Percentiles rank a stretch among this genome's conserved stretches.
Conservation (phyloP, 1,140 invertebrate species). For the Drosophila sp. region DNA sequence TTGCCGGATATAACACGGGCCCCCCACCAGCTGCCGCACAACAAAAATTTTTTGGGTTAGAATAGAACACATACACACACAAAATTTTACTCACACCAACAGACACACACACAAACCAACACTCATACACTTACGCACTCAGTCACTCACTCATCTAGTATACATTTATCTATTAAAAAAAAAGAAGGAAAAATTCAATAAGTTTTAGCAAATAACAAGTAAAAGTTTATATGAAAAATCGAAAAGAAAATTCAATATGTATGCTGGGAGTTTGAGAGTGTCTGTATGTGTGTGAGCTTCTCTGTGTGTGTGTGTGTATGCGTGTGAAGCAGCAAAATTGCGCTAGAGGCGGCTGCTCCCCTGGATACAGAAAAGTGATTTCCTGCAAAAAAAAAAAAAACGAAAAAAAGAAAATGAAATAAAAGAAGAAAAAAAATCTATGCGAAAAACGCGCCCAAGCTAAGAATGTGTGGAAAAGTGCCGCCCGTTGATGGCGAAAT, state of each 20-base stretch:
- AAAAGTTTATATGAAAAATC: conserved; percentile 54
- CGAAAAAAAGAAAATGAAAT: background rate
- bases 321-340: conserved; percentile 67
- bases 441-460: conserved; percentile 24
- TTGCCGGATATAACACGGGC: conserved; percentile 53
- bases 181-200: conserved; percentile 48
- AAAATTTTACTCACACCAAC: conserved; percentile 29
- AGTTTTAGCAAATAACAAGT: background rate
- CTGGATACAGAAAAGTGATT: conserved; percentile 82
- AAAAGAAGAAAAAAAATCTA: background rate
- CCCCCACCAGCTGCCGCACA: conserved; percentile 80
- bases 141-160: conserved; percentile 28
- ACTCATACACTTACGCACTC: conserved; percentile 25
- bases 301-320: conserved; percentile 38
- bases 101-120: conserved; percentile 27
- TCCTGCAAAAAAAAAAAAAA: conserved; percentile 70
- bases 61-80: conserved; percentile 51
- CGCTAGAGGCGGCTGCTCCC: conserved; percentile 66
- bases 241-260: conserved; percentile 32
- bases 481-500: conserved; percentile 18
- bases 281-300: conserved; percentile 21
- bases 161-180: conserved; percentile 64
- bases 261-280: conserved; percentile 24
- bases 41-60: conserved; percentile 78
- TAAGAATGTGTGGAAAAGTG: conserved; percentile 7